These are phyloP conservation scores for Dexiosoma caninum DNA, from an alignment of 2,888 invertebrate species.

Conservation along the genomic window DNA sequence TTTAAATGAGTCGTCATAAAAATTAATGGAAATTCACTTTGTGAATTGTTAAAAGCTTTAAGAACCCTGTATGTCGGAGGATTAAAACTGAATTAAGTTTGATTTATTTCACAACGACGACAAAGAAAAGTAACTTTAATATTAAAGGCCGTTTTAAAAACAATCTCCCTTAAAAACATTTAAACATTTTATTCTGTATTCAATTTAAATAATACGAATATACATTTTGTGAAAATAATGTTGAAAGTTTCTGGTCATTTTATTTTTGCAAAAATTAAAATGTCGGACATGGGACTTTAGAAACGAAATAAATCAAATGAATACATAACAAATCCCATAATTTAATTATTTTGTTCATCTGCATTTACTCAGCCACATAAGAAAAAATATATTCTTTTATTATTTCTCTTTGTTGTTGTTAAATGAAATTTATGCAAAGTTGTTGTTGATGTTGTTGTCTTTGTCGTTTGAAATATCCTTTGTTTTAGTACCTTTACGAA, in stretches of 20 bases:
- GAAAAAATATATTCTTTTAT: background rate
- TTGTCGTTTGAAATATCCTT: too few relatives aligned
- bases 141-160: too few relatives aligned
- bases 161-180: too few relatives aligned
- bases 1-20: background rate
- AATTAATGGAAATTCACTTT: conserved; percentile 3
- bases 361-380: background rate
- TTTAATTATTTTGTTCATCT: background rate
- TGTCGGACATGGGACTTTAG: background rate
- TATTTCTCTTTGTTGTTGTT: background rate
- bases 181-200: too few relatives aligned
- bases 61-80: background rate
- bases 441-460: too few relatives aligned
- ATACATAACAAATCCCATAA: background rate
- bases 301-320: background rate
- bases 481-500: background rate
- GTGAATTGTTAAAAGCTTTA: background rate
- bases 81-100: background rate
- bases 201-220: too few relatives aligned
- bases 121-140: background rate
- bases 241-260: background rate
- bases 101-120: background rate
- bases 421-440: background rate
- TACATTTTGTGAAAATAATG: too few relatives aligned
- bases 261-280: background rate